Evolutionary conservation across 2,113 vertebrate species (phyloP).

Genomic region (Fregetta grallaria): DNA sequence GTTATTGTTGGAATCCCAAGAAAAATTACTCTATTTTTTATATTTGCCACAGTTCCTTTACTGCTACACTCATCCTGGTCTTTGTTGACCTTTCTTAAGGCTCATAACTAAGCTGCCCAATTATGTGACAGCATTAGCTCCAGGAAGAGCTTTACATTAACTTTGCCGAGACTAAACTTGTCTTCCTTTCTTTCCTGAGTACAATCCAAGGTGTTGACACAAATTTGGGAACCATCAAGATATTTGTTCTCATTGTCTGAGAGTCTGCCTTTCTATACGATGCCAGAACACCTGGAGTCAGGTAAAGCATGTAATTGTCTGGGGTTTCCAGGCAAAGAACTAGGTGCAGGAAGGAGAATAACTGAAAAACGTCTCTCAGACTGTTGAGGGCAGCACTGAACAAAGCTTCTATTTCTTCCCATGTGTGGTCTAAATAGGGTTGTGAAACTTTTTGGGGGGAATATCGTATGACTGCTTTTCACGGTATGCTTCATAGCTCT

Average conservation of each 20-base stretch:
- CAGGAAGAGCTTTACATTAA: not conserved
- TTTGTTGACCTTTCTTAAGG: not conserved
- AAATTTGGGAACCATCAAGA: not conserved
- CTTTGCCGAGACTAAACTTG: not conserved
- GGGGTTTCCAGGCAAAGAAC: not conserved
- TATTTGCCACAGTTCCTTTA: not conserved
- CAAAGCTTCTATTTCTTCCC: not conserved
- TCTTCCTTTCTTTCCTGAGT: not conserved
- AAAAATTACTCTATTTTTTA: not conserved
- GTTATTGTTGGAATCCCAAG: not conserved
- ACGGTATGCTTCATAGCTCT: not conserved
- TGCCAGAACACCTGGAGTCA: not conserved
- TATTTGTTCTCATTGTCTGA: not conserved
- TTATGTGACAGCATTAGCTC: not conserved
- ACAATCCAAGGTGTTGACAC: not conserved
- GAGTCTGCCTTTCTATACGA: not conserved
- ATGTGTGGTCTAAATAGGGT: not conserved
- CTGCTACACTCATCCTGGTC: not conserved
- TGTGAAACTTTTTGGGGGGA: not conserved
- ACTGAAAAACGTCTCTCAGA: fast-evolving
- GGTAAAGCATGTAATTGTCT: not conserved
- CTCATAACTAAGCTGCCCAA: not conserved
- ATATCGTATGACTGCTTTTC: not conserved
- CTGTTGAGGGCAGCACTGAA: not conserved
- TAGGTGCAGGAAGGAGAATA: not conserved